Base-by-base conservation (phyloP, 1,140 invertebrate genomes). In the Pectinophora gossypiella region DNA sequence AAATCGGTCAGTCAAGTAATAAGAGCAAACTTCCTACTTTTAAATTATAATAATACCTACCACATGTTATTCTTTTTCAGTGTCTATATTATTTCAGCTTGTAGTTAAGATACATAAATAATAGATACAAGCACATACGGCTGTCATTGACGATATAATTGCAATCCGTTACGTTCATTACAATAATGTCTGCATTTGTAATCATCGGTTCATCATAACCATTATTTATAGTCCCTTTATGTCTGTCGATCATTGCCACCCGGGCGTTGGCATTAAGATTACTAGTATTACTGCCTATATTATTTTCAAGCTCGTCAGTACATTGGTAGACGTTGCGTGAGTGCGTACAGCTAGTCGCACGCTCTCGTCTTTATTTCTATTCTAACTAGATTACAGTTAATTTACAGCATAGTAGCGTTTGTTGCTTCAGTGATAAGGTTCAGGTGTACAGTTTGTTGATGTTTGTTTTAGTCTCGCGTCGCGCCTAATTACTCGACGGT, bases 401-500 rank as follows among this genome's bases (percentile, higher is more conserved):
- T n/a, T n/a, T n/a, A n/a, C n/a, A n/a, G n/a, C n/a, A n/a, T n/a
- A n/a, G n/a, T n/a, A n/a, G n/a, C n/a, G n/a, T n/a, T 32, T 40
- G 38, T 40, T 40, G 15, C 15, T 40, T 40, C 56, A 19, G 44
- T 12, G 15, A 60, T 75, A 75, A 62, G 63, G 64, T 63, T 42
- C 56, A 57, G 35, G 54, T 18, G 58, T 18, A 2, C 15, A 20
- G 44, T 38, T 50, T 61, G 19, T 56, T 53, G 59, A 54, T 40
- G 55, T 43, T 42, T 51, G 48, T 63, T 59, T 54, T 43, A 60
- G 59, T 56, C 44, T 59, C 43, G 67, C 49, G 42, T 44, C 42
- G 18, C 42, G 13, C 12, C 74, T 79, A 85, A 83, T 78, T 81
- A 76, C 68, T 76, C 62, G 65, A 79, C 78, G 68, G 75, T 76